Base-by-base conservation (phyloP, 1,140 invertebrate species). In the Megathymus violae region DNA sequence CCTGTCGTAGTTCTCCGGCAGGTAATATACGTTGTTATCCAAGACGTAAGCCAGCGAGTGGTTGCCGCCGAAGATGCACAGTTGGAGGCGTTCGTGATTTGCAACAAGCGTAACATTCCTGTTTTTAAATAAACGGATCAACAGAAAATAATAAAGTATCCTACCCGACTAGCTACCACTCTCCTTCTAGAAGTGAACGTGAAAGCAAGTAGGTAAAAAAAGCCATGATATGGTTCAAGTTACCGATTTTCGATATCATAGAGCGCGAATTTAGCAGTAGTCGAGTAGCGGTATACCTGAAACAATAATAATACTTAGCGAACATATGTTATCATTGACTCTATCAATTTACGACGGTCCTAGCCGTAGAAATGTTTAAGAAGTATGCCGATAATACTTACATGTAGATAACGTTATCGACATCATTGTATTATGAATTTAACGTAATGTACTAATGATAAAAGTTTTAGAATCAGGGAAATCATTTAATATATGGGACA, bases 1-100 rank as follows among this genome's bases (percentile, higher is more conserved):
- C 4, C 77, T 14, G 0, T 63, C 76, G 10, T 63, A 80, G 13
- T 73, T 80, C 25, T 91, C 83, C 50, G 85, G 88, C 51, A 93
- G 88, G 51, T 96, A 97, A 80, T 96, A 98, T 43, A 98, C 92
- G 78, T 98, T 95, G 70, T 97, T 97, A 48, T 95, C 84, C 41
- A 94, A 89, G 0, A 97, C 95, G 65, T 96, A 96, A 11, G 95
- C 93, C 19, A 96, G 75, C 0, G 92, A 93, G 78, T 95, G 94
- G 10, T 87, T 88, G 0, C 93, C 64, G 90, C 93, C 94, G 93
- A 96, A 70, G 62, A 85, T 64, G 88, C 94, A 68, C 54, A 93
- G 82, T 58, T 94, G 92, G 4, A 94, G 78, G 17, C 79, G 78
- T 48, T 88, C 47, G 31, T 92, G 89, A 25, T 92, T 73, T 1